A percentile compares a stretch with the other conserved stretches of the same genome.
Evolutionary conservation across 2,888 invertebrate genomes (phyloP).

Genomic region (Tipula helvola): DNA sequence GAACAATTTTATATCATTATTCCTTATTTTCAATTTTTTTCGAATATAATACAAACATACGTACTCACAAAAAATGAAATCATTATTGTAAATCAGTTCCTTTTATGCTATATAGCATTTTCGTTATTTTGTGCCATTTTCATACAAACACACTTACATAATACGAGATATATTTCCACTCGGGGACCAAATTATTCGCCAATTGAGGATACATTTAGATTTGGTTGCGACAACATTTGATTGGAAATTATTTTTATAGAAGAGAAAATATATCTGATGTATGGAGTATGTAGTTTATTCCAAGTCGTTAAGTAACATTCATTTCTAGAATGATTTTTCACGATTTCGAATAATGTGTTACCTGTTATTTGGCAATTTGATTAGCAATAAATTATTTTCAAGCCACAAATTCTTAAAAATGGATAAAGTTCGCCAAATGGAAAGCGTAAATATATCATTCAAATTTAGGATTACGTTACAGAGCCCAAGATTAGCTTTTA

Average conservation of each 20-base stretch:
- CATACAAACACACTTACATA: background rate
- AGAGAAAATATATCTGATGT: too few relatives aligned
- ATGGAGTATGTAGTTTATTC: background rate
- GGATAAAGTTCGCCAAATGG: too few relatives aligned
- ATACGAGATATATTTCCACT: background rate
- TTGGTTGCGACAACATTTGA: background rate
- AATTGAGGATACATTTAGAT: background rate
- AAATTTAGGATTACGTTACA: too few relatives aligned
- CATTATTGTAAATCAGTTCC: background rate
- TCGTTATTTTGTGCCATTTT: background rate
- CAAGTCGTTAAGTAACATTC: background rate
- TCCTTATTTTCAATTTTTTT: background rate
- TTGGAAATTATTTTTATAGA: background rate
- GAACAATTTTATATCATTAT: background rate
- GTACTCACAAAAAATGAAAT: background rate
- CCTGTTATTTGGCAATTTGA: too few relatives aligned
- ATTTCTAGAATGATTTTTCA: too few relatives aligned
- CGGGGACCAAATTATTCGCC: background rate
- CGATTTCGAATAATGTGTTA: too few relatives aligned
- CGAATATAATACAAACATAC: background rate
- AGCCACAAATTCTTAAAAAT: too few relatives aligned
- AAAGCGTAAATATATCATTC: too few relatives aligned
- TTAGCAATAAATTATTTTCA: too few relatives aligned
- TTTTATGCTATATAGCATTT: background rate
- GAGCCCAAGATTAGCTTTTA: too few relatives aligned